Percentiles rank a stretch among this genome's conserved stretches.
Conservation (phyloP, 2,113 vertebrate species). For the Psilopsiagon aymara region DNA sequence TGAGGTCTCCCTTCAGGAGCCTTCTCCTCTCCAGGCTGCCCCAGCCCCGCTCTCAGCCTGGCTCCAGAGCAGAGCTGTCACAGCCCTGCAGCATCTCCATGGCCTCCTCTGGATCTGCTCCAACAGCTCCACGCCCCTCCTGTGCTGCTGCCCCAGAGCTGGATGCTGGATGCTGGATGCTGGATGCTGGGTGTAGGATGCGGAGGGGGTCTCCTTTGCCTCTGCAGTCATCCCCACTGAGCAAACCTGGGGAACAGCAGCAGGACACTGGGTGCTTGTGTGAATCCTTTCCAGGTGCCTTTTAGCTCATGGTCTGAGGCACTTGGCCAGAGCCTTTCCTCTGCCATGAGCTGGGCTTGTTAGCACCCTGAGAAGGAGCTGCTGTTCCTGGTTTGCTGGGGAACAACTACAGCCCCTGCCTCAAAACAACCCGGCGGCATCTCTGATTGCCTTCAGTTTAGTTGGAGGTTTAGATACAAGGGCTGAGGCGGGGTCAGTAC, state of each 20-base stretch:
- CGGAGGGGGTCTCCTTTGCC: background rate
- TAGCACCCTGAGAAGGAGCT: background rate
- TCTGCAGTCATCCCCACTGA: background rate
- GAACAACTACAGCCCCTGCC: background rate
- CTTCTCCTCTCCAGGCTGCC: no score
- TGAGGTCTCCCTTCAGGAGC: no score
- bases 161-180: background rate
- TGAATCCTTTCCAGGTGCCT: background rate
- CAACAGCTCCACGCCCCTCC: background rate
- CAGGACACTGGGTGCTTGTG: background rate
- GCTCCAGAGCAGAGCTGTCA: no score
- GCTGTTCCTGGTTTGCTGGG: background rate
- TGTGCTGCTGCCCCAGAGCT: background rate
- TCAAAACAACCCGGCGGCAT: background rate
- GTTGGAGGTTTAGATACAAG: background rate
- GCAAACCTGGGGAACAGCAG: background rate
- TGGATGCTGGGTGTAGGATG: background rate
- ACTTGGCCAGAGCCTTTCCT: background rate
- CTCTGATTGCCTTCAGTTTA: background rate
- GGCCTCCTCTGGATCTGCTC: background rate
- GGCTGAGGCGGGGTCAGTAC: fast-evolving
- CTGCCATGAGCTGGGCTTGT: background rate
- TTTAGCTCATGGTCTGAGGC: background rate
- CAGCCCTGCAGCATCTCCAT: background rate
- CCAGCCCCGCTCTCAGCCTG: no score